Base-by-base conservation (phyloP, 2,797 vertebrate genomes). In the Eutrigla gurnardus region DNA sequence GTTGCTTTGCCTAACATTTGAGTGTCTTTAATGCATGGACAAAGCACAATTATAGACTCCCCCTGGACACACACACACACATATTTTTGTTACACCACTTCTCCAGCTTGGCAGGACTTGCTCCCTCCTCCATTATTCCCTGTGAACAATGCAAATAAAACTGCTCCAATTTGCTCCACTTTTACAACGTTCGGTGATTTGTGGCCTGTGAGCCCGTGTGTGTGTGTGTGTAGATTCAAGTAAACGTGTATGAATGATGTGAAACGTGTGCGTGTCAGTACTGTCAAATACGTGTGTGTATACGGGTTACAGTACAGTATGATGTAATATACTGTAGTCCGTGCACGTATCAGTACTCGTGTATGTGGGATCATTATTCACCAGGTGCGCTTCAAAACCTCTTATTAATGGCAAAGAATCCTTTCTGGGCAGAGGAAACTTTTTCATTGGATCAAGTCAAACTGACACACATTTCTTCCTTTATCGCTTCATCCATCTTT, bases 61-160 rank as follows among this genome's bases (percentile, higher is more conserved):
- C 49, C 35, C 64, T 57, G 6, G 60, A 47, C 62, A 59, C 60
- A 39, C 17, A 59, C 67, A 42, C 69, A 57, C 46, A 25, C 54
- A 25, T 1, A 10, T 25, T 73, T 65, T 73, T 83, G 69, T 73
- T 81, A 64, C 63, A 76, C 70, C 46, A 66, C 74, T 67, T 78
- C 67, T 66, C 54, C 6, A 68, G 52, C 73, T 86, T 85, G 83
- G 88, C 84, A 88, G 80, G 35, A 55, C 17, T 36, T 17, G 35
- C 80, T 70, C 62, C 43, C 53, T 83, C 61, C 55, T 71, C 76
- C 58, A 82, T 88, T 79, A 83, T 83, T 81, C 70, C 64, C 73
- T 70, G 83, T 80, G 82, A 91, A 89, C 81, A 88, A 88, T 77
- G 73, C 82, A 89, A 89, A 92, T 88, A 90, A 91, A 88, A 85